Percentiles rank a stretch among this genome's conserved stretches.
Conservation (phyloP, 2,113 vertebrate species). For the Scatophagus argus region DNA sequence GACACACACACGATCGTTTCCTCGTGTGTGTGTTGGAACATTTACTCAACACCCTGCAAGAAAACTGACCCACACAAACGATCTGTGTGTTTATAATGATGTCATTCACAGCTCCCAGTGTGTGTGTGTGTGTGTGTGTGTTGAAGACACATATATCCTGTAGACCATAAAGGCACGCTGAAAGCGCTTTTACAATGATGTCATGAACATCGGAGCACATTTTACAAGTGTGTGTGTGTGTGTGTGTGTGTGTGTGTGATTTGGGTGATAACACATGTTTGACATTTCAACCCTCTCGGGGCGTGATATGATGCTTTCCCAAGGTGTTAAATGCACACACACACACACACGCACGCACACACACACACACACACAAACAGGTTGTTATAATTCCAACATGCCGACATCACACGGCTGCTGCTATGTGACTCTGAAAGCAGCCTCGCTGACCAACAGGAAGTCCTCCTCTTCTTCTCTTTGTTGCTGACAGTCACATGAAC, state of each 20-base stretch:
- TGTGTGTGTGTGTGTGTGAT: background rate
- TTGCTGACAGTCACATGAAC: no score
- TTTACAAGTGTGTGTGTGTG: slow-evolving; percentile 12
- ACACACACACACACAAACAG: slow-evolving; percentile 1
- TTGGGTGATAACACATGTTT: slow-evolving; percentile 25
- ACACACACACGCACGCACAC: background rate
- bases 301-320: slow-evolving; percentile 16
- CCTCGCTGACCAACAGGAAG: background rate
- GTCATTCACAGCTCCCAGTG: background rate
- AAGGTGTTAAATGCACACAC: background rate
- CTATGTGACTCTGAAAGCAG: background rate
- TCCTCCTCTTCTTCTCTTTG: background rate
- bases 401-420: background rate
- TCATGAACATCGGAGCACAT: slow-evolving; percentile 25
- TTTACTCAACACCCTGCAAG: background rate
- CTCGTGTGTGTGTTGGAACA: background rate
- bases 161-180: background rate
- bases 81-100: slow-evolving; percentile 21
- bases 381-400: slow-evolving; percentile 15
- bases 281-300: slow-evolving; percentile 32
- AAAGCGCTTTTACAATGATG: slow-evolving; percentile 40
- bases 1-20: no score
- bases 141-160: background rate
- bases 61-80: slow-evolving; percentile 5
- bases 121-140: background rate